phyloP scores from a whole-genome alignment of 2,113 vertebrate genomes.

The Phoenicopterus ruber region DNA sequence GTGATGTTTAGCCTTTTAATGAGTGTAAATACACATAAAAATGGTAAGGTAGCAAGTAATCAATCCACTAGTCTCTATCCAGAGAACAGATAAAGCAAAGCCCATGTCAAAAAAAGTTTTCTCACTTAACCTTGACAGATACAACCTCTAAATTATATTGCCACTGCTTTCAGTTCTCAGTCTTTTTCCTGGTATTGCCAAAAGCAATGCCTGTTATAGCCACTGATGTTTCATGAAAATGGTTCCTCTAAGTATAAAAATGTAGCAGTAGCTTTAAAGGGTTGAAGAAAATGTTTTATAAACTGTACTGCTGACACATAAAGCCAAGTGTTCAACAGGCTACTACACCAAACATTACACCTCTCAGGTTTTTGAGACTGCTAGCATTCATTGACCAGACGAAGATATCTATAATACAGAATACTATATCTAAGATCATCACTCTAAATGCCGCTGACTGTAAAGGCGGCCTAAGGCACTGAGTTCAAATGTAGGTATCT shows the following conservation, averaged over 20 bases:
- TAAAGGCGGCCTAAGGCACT: not conserved
- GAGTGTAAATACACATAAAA: not conserved
- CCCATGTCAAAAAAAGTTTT: not conserved
- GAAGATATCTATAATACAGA: not conserved
- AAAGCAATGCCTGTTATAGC: not conserved
- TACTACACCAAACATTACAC: not conserved
- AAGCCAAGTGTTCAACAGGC: not conserved
- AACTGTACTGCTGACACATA: not conserved
- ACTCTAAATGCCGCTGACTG: accelerated
- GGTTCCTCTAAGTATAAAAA: not conserved
- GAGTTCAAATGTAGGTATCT: not conserved
- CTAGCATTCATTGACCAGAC: not conserved
- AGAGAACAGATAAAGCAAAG: not conserved
- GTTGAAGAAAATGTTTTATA: not conserved
- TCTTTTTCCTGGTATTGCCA: not conserved
- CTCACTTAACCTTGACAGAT: not conserved
- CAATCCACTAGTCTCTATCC: not conserved
- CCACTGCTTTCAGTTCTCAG: not conserved
- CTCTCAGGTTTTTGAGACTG: not conserved
- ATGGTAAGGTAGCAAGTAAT: not conserved
- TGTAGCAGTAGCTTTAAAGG: not conserved
- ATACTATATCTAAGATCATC: not conserved
- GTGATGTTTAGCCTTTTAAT: not conserved
- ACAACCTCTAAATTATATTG: not conserved
- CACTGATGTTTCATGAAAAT: not conserved